Conservation (phyloP, 2,113 vertebrate species). For the Tupaia chinensis region DNA sequence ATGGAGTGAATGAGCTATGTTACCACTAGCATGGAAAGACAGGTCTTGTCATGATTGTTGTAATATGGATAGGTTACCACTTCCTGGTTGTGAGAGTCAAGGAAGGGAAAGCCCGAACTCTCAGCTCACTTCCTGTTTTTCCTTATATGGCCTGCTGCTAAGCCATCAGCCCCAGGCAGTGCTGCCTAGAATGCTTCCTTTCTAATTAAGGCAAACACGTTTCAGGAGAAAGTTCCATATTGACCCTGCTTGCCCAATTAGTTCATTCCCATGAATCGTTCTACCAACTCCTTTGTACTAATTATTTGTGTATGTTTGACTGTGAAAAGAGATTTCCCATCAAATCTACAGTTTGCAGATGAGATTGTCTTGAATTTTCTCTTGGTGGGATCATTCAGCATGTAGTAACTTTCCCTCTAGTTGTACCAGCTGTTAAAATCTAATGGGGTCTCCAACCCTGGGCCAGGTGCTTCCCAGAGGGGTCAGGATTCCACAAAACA, state of each 20-base stretch:
- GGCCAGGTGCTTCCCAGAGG: background rate
- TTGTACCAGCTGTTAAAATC: background rate
- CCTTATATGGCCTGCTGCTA: background rate
- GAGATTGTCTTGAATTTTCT: background rate
- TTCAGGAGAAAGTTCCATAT: background rate
- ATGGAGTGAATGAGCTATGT: background rate
- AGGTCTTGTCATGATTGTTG: background rate
- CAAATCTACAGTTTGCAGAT: background rate
- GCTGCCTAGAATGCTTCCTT: background rate
- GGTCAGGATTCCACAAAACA: background rate
- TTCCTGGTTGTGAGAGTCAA: conserved; percentile 16
- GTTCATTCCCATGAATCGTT: background rate
- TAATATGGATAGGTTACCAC: background rate
- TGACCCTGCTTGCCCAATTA: background rate
- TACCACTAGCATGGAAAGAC: background rate
- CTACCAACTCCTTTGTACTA: background rate
- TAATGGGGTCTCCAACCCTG: background rate
- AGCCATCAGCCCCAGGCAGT: background rate
- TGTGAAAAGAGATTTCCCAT: background rate
- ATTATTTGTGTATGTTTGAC: background rate
- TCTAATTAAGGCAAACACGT: background rate
- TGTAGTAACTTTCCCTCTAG: background rate
- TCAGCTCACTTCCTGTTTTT: background rate
- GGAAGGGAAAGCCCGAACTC: background rate
- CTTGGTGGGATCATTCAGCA: background rate